Conservation (phyloP, 1,140 invertebrate genomes). For the Tenebrio molitor region DNA sequence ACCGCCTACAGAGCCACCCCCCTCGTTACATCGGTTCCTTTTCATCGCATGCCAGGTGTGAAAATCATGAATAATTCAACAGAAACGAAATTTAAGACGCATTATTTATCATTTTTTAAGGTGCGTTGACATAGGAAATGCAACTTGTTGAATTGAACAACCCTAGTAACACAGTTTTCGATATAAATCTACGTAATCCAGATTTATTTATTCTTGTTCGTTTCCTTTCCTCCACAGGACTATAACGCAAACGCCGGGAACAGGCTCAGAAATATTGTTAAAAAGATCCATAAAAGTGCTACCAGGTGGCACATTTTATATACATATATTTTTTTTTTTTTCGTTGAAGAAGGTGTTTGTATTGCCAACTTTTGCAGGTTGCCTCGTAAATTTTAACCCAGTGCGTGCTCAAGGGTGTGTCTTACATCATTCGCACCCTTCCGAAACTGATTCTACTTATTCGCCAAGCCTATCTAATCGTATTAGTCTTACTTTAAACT, state of each 20-base stretch:
- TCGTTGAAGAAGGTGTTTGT: not conserved
- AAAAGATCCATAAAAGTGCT: not conserved
- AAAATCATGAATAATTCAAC: slow-evolving; percentile 26
- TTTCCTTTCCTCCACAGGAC: not conserved
- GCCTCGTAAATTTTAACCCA: slow-evolving; percentile 5
- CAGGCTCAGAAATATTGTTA: not conserved
- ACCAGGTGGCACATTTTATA: not conserved
- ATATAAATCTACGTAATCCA: slow-evolving; percentile 27
- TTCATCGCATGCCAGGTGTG: slow-evolving; percentile 28
- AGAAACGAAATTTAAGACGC: slow-evolving; percentile 1
- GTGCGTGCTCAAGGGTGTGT: slow-evolving; percentile 2
- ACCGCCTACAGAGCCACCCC: no score
- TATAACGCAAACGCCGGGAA: not conserved
- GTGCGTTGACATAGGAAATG: slow-evolving; percentile 33
- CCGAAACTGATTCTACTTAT: slow-evolving; percentile 2
- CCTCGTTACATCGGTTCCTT: not conserved
- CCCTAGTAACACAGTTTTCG: slow-evolving; percentile 3
- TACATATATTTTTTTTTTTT: no score
- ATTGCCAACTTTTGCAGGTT: not conserved
- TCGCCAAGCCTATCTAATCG: not conserved
- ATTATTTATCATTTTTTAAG: slow-evolving; percentile 30
- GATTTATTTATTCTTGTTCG: slow-evolving; percentile 28
- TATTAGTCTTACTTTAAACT: slow-evolving; percentile 1
- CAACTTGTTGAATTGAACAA: slow-evolving; percentile 25
- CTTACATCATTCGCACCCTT: slow-evolving; percentile 10